A percentile compares a stretch with the other conserved stretches of the same genome.
phyloP scores from a whole-genome alignment of 1,140 invertebrate species.

The Tenebrio molitor region DNA sequence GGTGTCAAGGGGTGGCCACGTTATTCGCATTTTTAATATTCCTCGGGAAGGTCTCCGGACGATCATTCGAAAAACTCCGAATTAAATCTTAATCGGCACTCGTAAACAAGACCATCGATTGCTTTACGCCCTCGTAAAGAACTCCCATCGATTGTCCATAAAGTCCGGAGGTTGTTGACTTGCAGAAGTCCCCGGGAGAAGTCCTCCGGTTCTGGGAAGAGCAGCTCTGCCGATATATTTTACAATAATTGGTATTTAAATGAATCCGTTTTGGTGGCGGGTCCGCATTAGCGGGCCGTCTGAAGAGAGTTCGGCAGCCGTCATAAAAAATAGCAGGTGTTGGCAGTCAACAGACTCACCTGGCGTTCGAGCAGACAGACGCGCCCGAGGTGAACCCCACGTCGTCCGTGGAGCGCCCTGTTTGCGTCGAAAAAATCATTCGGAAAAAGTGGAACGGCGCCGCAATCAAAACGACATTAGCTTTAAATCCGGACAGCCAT shows the following conservation, averaged over 20 bases:
- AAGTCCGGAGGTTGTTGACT: not conserved
- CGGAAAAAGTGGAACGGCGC: slow-evolving; percentile 3
- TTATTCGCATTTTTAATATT: slow-evolving; percentile 11
- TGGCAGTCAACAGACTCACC: slow-evolving; percentile 49
- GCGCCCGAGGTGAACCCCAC: too few relatives aligned
- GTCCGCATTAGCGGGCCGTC: slow-evolving; percentile 34
- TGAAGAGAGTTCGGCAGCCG: slow-evolving; percentile 49
- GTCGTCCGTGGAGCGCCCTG: slow-evolving; percentile 7
- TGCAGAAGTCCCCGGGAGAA: too few relatives aligned
- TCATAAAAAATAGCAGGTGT: slow-evolving; percentile 54
- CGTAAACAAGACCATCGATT: not conserved
- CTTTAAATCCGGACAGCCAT: not conserved
- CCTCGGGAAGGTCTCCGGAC: too few relatives aligned
- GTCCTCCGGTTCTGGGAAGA: too few relatives aligned
- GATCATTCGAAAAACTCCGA: too few relatives aligned
- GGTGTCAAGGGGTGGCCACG: slow-evolving; percentile 26
- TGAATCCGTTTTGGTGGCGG: slow-evolving; percentile 42
- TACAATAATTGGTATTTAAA: slow-evolving; percentile 43
- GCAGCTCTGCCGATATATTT: not conserved
- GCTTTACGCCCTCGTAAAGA: slow-evolving; percentile 17
- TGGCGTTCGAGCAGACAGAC: slow-evolving; percentile 49
- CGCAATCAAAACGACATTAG: slow-evolving; percentile 35
- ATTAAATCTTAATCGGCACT: too few relatives aligned
- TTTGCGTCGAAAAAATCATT: slow-evolving; percentile 6
- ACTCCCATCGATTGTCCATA: not conserved